Base-by-base conservation (phyloP, 2,888 invertebrate species). In the Brachyptera risi region DNA sequence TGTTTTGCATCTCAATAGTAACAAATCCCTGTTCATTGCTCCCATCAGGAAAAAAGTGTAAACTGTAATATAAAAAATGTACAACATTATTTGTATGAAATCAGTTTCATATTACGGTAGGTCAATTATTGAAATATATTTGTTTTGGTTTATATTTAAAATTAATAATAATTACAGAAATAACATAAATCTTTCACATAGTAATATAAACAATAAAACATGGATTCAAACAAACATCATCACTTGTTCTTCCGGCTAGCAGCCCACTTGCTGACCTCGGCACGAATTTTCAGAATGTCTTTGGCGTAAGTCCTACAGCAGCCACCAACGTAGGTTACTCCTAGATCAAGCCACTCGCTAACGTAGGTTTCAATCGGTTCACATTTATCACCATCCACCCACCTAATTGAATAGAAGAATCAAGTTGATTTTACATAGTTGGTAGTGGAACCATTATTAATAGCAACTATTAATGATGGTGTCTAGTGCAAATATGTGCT, bases 301-400 rank as follows among this genome's bases (percentile, higher is more conserved):
- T 86, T 80, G 1, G 93, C 89, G 69, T 87, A 87, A 0, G 93
- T 90, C 67, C 93, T 81, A 74, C 96, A 97, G 70, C 96, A 97
- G 0, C 96, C 96, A 21, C 96, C 96, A 47, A 97, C 83, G 73
- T 90, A 91, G 58, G 83, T 83, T 35, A 90, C 90, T 0, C 95
- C 95, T 49, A 88, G 74, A 61, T 87, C 81, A 58, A 90, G 73
- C 96, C 96, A 96, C 69, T 87, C 85, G 19, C 82, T 80, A 7
- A 93, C 83, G 71, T 86, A 89, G 21, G 82, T 79, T 64, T 85
- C 86, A 0, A 93, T 81, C 1, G 87, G 81, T 65, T 85, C 83
- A 72, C 84, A 85, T 71, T 84, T 84, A 67, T 86, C 85, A 57
- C 83, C 80, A 65, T 87, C 85, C 66, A 84, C 44, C 61, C 65